A percentile compares a stretch with the other conserved stretches of the same genome.
These are phyloP conservation scores for Lagopus muta DNA, from an alignment of 2,113 vertebrate genomes.

Conservation along the genomic window DNA sequence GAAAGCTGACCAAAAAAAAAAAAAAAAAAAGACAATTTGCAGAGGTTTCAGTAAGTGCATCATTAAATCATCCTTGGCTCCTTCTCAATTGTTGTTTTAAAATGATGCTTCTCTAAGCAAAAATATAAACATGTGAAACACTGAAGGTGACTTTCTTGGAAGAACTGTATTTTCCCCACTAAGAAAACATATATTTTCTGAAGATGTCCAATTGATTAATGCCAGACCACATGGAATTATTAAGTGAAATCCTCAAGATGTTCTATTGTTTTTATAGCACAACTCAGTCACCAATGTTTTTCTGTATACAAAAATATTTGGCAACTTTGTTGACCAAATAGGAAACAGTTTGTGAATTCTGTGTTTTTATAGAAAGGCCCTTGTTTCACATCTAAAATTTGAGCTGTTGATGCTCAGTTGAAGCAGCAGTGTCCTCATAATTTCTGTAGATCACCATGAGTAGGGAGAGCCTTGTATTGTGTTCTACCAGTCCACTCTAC, in stretches of 20 bases:
- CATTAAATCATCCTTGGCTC: constrained; percentile 70
- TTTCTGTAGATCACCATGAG: not conserved
- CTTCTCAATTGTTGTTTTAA: not conserved
- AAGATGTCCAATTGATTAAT: constrained; percentile 72
- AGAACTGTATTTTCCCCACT: constrained; percentile 35
- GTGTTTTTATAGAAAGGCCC: not conserved
- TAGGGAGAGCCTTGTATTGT: not conserved
- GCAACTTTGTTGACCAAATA: constrained; percentile 33
- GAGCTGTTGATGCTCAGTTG: not conserved
- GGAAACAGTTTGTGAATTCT: constrained; percentile 9
- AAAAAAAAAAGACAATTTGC: constrained; percentile 54
- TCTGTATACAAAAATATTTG: constrained; percentile 49
- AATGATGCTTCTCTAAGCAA: constrained; percentile 64
- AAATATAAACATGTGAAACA: constrained; percentile 67
- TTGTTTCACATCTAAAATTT: constrained; percentile 28
- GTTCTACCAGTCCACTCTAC: not conserved
- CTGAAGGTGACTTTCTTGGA: constrained; percentile 73
- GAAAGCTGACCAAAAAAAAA: constrained; percentile 39
- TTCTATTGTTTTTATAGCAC: constrained; percentile 67
- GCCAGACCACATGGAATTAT: constrained; percentile 52
- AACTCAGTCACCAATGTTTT: constrained; percentile 51
- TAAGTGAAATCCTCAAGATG: constrained; percentile 58
- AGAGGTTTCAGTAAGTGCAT: constrained; percentile 49
- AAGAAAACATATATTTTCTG: constrained; percentile 50
- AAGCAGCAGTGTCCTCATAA: not conserved